Percentiles rank a stretch among this genome's conserved stretches.
Evolutionary conservation across 2,113 vertebrate genomes (phyloP).

Genomic region (Semicossyphus pulcher): DNA sequence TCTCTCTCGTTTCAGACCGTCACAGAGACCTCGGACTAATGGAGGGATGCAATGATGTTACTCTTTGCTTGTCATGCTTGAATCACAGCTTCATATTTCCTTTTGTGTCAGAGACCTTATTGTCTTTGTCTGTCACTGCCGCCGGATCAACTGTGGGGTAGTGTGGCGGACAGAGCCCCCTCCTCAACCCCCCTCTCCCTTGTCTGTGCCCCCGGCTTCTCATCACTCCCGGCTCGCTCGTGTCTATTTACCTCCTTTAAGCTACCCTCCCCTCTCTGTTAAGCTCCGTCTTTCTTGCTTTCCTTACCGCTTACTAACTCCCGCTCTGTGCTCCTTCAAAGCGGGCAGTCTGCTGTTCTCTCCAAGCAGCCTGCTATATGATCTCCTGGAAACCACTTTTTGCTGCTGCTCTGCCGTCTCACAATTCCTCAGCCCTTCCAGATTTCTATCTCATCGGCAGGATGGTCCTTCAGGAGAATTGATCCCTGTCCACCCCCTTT

Average conservation of each 20-base stretch:
- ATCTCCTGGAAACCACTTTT: conserved; percentile 84
- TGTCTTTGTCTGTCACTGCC: conserved; percentile 70
- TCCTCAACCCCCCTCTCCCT: conserved; percentile 66
- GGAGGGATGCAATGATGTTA: conserved; percentile 67
- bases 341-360: conserved; percentile 80
- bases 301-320: conserved; percentile 64
- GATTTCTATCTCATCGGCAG: conserved; percentile 60
- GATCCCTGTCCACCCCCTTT: conserved; percentile 77
- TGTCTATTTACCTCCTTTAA: conserved; percentile 75
- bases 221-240: conserved; percentile 65
- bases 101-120: conserved; percentile 76
- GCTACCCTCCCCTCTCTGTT: conserved; percentile 67
- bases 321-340: conserved; percentile 77
- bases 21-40: conserved; percentile 69
- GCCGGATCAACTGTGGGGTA: conserved; percentile 73
- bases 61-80: conserved; percentile 74
- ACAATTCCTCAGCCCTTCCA: conserved; percentile 59
- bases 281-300: conserved; percentile 54
- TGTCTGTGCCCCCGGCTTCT: conserved; percentile 64
- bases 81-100: conserved; percentile 68
- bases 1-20: conserved; percentile 62
- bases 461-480: conserved; percentile 82
- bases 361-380: conserved; percentile 85
- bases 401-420: conserved; percentile 66
- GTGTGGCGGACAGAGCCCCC: conserved; percentile 63